Percentiles rank a stretch among this genome's conserved stretches.
phyloP scores from a whole-genome alignment of 1,140 invertebrate species.

The Aphidius ervi region DNA sequence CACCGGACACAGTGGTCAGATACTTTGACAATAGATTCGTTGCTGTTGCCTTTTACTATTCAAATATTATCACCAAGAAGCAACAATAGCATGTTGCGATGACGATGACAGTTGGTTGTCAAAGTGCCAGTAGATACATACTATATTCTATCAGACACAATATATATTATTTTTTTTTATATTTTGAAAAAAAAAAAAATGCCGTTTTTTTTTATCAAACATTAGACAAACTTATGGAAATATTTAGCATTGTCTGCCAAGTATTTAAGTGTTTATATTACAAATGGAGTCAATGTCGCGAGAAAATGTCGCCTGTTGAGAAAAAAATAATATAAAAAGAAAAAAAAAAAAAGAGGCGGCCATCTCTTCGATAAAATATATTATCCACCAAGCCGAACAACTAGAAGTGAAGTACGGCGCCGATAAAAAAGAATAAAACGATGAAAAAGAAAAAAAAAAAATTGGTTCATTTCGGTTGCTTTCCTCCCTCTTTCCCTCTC shows the following conservation, averaged over 20 bases:
- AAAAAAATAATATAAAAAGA: neutral
- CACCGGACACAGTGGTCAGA: constrained; percentile 45
- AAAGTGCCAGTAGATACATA: no score
- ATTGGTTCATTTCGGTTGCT: no score
- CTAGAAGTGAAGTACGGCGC: constrained; percentile 44
- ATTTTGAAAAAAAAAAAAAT: no score
- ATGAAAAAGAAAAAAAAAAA: neutral
- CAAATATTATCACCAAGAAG: neutral
- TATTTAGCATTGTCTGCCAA: no score
- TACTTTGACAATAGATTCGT: constrained; percentile 51
- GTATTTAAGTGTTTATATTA: no score
- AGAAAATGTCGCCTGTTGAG: constrained; percentile 24
- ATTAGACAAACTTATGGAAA: no score
- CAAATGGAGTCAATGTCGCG: constrained; percentile 1
- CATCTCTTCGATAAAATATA: constrained; percentile 53
- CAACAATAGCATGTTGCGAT: no score
- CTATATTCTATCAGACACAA: no score
- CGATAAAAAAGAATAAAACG: constrained; percentile 48
- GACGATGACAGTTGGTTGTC: no score
- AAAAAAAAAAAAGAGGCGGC: constrained; percentile 35
- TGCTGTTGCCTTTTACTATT: constrained; percentile 34
- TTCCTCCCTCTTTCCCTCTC: constrained; percentile 26
- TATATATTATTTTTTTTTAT: no score
- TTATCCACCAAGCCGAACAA: constrained; percentile 43
- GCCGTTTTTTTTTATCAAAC: no score